These are phyloP conservation scores for Ptiloglossa arizonensis DNA, from an alignment of 1,140 invertebrate genomes.

Conservation along the genomic window DNA sequence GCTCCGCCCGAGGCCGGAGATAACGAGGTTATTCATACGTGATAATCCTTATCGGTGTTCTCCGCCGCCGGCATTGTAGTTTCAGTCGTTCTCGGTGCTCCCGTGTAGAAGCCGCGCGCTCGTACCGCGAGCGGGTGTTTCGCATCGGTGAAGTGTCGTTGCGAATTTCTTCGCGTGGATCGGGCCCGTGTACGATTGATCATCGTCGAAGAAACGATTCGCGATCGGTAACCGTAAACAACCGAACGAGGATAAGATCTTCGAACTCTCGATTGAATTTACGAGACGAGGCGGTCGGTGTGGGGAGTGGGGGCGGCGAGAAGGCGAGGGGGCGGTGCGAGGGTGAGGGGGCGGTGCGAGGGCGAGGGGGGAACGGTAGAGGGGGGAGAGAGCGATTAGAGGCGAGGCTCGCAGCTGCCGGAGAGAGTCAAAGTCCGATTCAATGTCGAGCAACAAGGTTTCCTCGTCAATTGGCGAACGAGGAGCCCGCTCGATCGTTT, in stretches of 20 bases:
- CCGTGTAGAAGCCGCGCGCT: slow-evolving; percentile 13
- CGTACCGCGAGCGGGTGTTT: background rate
- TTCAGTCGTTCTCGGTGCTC: slow-evolving; percentile 37
- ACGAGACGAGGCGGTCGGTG: background rate
- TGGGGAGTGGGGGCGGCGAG: too few species aligned
- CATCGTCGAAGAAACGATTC: background rate
- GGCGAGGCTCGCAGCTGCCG: slow-evolving; percentile 15
- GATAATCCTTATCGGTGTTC: slow-evolving; percentile 70
- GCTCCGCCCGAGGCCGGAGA: slow-evolving; percentile 34
- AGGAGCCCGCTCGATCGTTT: background rate
- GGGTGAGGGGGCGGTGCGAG: too few species aligned
- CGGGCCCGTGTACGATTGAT: background rate
- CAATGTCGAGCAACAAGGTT: slow-evolving; percentile 46
- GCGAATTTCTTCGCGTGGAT: background rate
- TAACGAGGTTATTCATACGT: slow-evolving; percentile 60
- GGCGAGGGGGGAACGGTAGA: background rate
- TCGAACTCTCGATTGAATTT: slow-evolving; percentile 17
- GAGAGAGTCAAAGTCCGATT: slow-evolving; percentile 53
- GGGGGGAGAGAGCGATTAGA: slow-evolving; percentile 23
- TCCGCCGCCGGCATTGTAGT: slow-evolving; percentile 37
- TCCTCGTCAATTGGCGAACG: slow-evolving; percentile 39
- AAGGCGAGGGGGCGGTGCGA: too few species aligned
- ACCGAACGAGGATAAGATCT: slow-evolving; percentile 36
- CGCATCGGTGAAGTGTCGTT: background rate
- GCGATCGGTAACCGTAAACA: background rate